Evolutionary conservation across 2,888 invertebrate species (phyloP).

Genomic region (Ectemnius cavifrons): DNA sequence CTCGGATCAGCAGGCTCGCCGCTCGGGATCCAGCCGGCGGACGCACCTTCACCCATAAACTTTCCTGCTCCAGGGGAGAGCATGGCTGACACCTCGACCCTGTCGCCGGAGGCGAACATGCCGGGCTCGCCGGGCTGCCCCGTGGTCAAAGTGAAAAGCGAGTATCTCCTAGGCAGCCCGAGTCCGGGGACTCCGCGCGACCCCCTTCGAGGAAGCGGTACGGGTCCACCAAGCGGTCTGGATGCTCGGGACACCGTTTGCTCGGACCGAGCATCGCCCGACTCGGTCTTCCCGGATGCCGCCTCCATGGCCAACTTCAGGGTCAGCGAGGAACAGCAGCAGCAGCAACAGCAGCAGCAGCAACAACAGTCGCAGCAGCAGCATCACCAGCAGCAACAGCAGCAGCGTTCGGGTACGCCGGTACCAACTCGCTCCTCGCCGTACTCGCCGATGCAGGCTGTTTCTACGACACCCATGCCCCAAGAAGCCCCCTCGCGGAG

Average conservation of each 20-base stretch:
- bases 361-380: slow-evolving; percentile 65
- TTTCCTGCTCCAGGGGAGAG: slow-evolving; percentile 87
- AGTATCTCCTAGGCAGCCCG: slow-evolving; percentile 80
- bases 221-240: slow-evolving; percentile 69
- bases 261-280: slow-evolving; percentile 81
- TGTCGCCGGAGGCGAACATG: slow-evolving; percentile 93
- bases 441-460: slow-evolving; percentile 79
- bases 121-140: slow-evolving; percentile 86
- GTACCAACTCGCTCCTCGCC: slow-evolving; percentile 77
- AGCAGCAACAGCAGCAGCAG: slow-evolving; percentile 71
- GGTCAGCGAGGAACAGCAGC: slow-evolving; percentile 69
- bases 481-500: slow-evolving; percentile 69
- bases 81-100: slow-evolving; percentile 95
- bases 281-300: slow-evolving; percentile 81
- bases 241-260: slow-evolving; percentile 62
- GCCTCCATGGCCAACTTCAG: slow-evolving; percentile 74
- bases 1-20: slow-evolving; percentile 77
- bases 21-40: slow-evolving; percentile 74
- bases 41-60: slow-evolving; percentile 76
- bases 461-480: slow-evolving; percentile 74
- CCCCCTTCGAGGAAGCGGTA: slow-evolving; percentile 78
- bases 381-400: slow-evolving; percentile 67
- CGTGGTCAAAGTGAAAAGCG: slow-evolving; percentile 76
- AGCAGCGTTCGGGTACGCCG: slow-evolving; percentile 72
- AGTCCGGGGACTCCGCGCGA: slow-evolving; percentile 81